Percentiles rank a stretch among this genome's conserved stretches.
Evolutionary conservation across 2,797 vertebrate species (phyloP).

Genomic region (Discoglossus pictus): DNA sequence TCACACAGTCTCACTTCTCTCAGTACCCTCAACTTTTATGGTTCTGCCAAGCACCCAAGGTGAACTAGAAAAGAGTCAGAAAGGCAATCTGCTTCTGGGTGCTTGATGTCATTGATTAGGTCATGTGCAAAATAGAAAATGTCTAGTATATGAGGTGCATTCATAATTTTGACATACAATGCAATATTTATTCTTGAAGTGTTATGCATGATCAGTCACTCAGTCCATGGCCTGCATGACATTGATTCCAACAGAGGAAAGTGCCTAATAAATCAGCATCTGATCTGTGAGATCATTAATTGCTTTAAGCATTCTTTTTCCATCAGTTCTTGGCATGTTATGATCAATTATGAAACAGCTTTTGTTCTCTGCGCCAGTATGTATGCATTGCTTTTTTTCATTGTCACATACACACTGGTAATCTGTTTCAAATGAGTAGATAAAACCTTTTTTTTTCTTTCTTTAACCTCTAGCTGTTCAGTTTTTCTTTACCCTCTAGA

Average conservation of each 20-base stretch:
- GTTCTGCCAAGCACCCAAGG: slow-evolving; percentile 32
- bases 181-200: slow-evolving; percentile 52
- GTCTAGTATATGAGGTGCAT: slow-evolving; percentile 46
- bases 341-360: slow-evolving; percentile 23
- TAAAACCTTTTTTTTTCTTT: slow-evolving; percentile 41
- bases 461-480: slow-evolving; percentile 33
- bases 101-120: slow-evolving; percentile 55
- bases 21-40: background rate
- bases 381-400: background rate
- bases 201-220: slow-evolving; percentile 48
- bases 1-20: background rate
- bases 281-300: slow-evolving; percentile 55
- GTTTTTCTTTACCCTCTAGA: too few relatives aligned
- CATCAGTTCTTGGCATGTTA: slow-evolving; percentile 4
- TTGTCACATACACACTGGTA: slow-evolving; percentile 15
- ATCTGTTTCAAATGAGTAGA: background rate
- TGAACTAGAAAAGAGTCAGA: slow-evolving; percentile 20
- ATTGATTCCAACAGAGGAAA: slow-evolving; percentile 25
- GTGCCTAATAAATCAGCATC: slow-evolving; percentile 47
- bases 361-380: background rate
- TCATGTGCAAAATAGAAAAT: slow-evolving; percentile 55
- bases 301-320: slow-evolving; percentile 17
- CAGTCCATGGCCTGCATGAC: slow-evolving; percentile 32
- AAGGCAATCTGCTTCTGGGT: slow-evolving; percentile 43
- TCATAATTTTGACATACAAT: slow-evolving; percentile 45